phyloP scores from a whole-genome alignment of 1,140 invertebrate species.

The Drosophila mayri region DNA sequence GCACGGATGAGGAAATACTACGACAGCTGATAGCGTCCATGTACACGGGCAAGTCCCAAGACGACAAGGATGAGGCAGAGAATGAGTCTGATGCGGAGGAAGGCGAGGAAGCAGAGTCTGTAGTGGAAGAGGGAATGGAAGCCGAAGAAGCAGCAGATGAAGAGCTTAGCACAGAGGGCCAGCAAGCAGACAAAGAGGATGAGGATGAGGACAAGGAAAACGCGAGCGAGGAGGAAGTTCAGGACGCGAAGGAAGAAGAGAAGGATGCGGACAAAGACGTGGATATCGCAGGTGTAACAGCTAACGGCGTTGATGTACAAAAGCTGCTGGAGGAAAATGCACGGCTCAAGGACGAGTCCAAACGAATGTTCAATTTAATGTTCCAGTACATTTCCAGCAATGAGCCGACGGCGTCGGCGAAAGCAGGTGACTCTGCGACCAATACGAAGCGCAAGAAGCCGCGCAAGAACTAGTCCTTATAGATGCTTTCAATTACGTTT shows the following conservation, averaged over 20 bases:
- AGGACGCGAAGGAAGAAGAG: neutral
- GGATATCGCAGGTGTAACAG: constrained; percentile 16
- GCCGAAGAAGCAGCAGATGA: neutral
- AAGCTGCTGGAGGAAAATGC: constrained; percentile 50
- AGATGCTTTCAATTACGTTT: constrained; percentile 28
- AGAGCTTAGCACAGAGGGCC: too few relatives aligned
- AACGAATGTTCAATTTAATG: constrained; percentile 30
- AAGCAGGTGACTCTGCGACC: neutral
- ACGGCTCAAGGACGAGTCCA: constrained; percentile 41
- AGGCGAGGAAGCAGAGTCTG: neutral
- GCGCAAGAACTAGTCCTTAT: constrained; percentile 20
- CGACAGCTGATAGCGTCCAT: neutral
- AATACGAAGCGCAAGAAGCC: constrained; percentile 37
- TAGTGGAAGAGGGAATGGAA: constrained; percentile 3
- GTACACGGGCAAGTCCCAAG: neutral
- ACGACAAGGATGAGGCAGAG: neutral
- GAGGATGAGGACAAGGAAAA: neutral
- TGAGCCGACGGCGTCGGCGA: neutral
- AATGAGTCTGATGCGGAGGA: constrained; percentile 1
- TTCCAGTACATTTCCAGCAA: constrained; percentile 20
- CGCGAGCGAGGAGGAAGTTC: neutral
- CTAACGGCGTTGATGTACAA: constrained; percentile 81
- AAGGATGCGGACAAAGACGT: accelerated
- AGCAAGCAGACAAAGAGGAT: too few relatives aligned
- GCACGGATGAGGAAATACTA: constrained; percentile 3